phyloP scores from a whole-genome alignment of 2,888 invertebrate species.

The Lepeophtheirus nordmannii region DNA sequence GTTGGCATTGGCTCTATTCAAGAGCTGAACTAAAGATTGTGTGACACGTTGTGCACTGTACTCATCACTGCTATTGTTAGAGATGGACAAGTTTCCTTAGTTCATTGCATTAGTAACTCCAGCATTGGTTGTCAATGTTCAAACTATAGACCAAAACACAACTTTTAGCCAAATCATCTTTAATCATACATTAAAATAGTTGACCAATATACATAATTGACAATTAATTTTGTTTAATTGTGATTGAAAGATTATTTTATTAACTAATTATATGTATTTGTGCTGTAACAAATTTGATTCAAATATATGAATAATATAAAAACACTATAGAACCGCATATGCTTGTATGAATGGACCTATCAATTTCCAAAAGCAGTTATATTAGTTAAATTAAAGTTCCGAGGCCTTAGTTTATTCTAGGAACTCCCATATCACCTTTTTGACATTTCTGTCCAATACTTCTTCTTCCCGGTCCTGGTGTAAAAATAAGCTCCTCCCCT shows the following conservation, averaged over 20 bases:
- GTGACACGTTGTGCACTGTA: neutral
- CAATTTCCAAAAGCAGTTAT: neutral
- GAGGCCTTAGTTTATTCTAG: neutral
- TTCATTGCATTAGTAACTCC: neutral
- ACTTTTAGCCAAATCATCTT: neutral
- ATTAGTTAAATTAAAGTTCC: constrained; percentile 2
- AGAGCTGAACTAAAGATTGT: neutral
- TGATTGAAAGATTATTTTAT: no score
- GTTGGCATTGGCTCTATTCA: neutral
- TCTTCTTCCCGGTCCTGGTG: no score
- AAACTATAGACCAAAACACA: neutral
- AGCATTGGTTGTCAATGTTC: neutral
- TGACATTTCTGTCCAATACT: neutral
- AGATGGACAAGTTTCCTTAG: neutral
- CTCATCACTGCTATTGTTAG: no score
- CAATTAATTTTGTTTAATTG: no score
- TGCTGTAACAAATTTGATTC: no score
- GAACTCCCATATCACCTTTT: neutral
- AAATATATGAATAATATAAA: no score
- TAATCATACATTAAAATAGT: no score
- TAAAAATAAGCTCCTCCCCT: no score
- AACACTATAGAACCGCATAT: no score
- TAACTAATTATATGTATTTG: no score
- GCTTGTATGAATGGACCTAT: no score
- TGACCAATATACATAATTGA: no score